These are phyloP conservation scores for Distichodus sexfasciatus DNA, from an alignment of 2,797 vertebrate genomes.

Conservation along the genomic window DNA sequence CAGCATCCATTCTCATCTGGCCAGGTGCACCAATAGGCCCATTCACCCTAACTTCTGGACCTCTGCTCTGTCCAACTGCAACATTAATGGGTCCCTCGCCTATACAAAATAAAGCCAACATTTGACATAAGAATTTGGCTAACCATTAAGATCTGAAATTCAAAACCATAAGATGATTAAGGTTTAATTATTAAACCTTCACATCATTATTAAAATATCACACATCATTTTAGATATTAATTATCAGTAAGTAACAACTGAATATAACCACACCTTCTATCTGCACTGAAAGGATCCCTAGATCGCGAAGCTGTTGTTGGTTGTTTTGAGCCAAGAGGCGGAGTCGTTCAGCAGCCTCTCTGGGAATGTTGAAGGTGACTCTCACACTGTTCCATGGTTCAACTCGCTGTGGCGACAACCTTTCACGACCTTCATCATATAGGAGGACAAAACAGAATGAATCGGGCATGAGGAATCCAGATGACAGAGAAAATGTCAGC, in stretches of 20 bases:
- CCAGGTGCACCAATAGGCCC: conserved; percentile 85
- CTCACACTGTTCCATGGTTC: conserved; percentile 99
- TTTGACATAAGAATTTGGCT: not conserved
- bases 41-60: conserved; percentile 92
- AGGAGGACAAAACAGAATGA: not conserved
- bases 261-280: conserved; percentile 85
- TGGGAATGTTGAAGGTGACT: conserved; percentile 97
- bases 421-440: conserved; percentile 83
- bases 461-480: not conserved
- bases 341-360: conserved; percentile 94
- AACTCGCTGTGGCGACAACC: conserved; percentile 82
- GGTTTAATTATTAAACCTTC: too few species aligned
- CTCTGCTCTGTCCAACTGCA: conserved; percentile 85
- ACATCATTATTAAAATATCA: too few species aligned
- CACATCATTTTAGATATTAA: not conserved
- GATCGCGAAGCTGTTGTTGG: conserved; percentile 94
- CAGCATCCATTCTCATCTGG: conserved; percentile 86
- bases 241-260: not conserved
- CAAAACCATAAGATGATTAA: too few species aligned
- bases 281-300: conserved; percentile 97
- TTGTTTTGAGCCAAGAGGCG: conserved; percentile 94
- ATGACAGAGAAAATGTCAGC: too few species aligned
- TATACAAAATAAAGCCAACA: conserved; percentile 64
- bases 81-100: conserved; percentile 97
- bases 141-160: too few species aligned